A percentile compares a stretch with the other conserved stretches of the same genome.
These are phyloP conservation scores for Nematopogon swammerdamellus DNA, from an alignment of 2,888 invertebrate species.

Conservation along the genomic window DNA sequence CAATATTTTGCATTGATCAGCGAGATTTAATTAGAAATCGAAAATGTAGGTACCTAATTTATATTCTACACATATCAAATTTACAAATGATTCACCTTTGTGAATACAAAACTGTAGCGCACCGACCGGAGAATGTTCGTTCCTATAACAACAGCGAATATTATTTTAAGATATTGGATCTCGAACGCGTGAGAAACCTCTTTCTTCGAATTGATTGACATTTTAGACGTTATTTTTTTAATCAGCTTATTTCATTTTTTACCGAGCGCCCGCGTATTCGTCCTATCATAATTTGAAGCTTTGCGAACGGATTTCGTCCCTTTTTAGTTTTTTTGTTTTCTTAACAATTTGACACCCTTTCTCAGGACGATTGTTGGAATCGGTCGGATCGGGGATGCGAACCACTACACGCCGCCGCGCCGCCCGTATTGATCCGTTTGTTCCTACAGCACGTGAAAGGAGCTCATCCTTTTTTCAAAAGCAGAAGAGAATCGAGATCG, in stretches of 20 bases:
- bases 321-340: constrained; percentile 8
- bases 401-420: not conserved
- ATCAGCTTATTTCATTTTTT: not conserved
- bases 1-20: no score
- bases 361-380: not conserved
- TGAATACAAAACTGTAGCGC: no score
- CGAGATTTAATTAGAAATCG: no score
- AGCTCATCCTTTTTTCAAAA: no score
- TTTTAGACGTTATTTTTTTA: not conserved
- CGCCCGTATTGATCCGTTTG: not conserved
- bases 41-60: no score
- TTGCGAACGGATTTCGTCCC: constrained; percentile 28
- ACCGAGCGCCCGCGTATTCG: not conserved
- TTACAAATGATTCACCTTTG: no score
- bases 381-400: not conserved
- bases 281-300: constrained; percentile 30
- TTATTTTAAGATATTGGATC: constrained; percentile 38
- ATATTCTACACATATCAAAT: no score
- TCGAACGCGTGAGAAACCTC: constrained; percentile 11
- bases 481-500: no score
- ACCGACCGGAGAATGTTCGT: no score
- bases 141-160: constrained; percentile 42
- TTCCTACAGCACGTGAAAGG: not conserved
- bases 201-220: not conserved
- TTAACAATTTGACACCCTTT: not conserved